Base-by-base conservation (phyloP, 2,888 invertebrate species). In the Vandiemenella viatica region DNA sequence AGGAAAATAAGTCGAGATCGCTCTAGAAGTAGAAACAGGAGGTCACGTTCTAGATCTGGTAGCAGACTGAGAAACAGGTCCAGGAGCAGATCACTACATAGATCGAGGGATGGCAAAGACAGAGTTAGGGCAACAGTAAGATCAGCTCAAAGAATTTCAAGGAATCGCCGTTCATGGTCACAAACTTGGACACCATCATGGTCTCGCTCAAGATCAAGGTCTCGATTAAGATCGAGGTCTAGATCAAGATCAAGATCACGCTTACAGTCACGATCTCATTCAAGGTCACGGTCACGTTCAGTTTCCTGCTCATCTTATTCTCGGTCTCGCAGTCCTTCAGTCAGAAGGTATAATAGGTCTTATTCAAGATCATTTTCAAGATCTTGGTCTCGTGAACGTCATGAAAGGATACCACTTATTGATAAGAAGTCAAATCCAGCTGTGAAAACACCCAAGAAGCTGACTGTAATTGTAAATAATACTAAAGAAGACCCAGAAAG, bases 401-500 rank as follows among this genome's bases (percentile, higher is more conserved):
- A 53, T 20, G 50, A 52, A 22, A 45, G 52, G 32, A 42, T 51
- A n/a, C 51, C 50, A 18, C 37, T 49, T 5, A 43, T 44, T 10
- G 43, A 48, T n/a, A 52, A 53, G 26, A 45, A 49, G 21, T 21
- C 45, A 13, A 41, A 38, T 20, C 40, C 26, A 21, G 43, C 46
- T 8, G 18, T 43, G 3, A 55, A 55, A 6, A 64, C 66, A 1
- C 71, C 70, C 4, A 72, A 72, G 60, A 76, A 73, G 64, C 59
- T 76, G 50, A 75, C 74, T 0, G 77, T 76, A 1, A 76, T 75
- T 50, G 61, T 78, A 1, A 72, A 75, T 1, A 76, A 76, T 55
- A 60, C 59, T 37, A 73, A 76, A 60, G 69, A 74, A 40, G 68
- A 62, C 54, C 60, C 62, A 16, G 65, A 66, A 50, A 68, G 58